phyloP scores from a whole-genome alignment of 2,797 vertebrate genomes.

The Steatocranus sp. region DNA sequence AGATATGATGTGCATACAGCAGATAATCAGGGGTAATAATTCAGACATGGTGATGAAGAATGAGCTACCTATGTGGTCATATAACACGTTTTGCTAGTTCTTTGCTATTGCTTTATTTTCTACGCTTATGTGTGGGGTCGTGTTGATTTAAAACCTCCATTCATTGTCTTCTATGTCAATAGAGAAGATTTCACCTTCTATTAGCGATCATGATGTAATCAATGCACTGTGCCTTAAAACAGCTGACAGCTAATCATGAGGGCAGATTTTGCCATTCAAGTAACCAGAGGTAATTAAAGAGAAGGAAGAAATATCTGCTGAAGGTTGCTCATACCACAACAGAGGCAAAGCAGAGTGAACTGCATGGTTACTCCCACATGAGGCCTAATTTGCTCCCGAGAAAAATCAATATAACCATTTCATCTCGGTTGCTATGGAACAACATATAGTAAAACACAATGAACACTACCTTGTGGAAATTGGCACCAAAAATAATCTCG shows the following conservation, averaged over 20 bases:
- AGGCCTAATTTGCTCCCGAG: constrained; percentile 72
- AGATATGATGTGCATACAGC: not conserved
- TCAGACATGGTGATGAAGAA: not conserved
- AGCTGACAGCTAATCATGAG: constrained; percentile 78
- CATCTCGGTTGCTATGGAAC: constrained; percentile 67
- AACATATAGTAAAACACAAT: constrained; percentile 72
- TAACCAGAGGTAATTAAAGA: constrained; percentile 76
- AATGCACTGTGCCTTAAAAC: constrained; percentile 76
- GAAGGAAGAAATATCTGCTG: constrained; percentile 68
- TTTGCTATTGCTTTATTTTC: not conserved
- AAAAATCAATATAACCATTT: constrained; percentile 78
- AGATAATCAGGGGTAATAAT: not conserved
- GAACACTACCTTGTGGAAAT: constrained; percentile 63
- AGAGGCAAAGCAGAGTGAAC: constrained; percentile 54
- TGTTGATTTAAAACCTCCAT: constrained; percentile 28
- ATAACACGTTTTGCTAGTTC: not conserved
- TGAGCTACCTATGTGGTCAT: not conserved
- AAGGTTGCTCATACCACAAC: constrained; percentile 37
- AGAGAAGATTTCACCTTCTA: constrained; percentile 66
- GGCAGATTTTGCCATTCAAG: constrained; percentile 66
- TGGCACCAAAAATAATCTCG: constrained; percentile 42
- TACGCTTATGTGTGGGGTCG: not conserved
- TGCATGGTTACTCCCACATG: constrained; percentile 51
- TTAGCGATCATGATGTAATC: constrained; percentile 77
- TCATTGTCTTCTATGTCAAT: constrained; percentile 50